Evolutionary conservation across 1,140 invertebrate species (phyloP).

Genomic region (Apocrypta bakeri): DNA sequence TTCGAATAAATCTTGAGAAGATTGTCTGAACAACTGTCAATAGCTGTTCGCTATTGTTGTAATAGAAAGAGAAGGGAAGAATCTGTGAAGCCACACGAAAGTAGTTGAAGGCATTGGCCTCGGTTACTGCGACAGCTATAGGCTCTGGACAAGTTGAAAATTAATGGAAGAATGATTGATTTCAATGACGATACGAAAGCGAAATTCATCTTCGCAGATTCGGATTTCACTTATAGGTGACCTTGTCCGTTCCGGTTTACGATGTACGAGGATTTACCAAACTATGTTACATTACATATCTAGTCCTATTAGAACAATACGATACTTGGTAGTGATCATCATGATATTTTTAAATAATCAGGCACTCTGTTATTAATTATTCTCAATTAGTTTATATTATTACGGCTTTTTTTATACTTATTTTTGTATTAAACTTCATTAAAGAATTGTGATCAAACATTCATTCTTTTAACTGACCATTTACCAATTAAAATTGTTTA

Average conservation of each 20-base stretch:
- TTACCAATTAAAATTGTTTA: too few relatives aligned
- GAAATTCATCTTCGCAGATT: constrained; percentile 13
- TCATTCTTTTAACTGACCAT: too few relatives aligned
- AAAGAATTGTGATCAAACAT: background rate
- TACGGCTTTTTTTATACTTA: constrained; percentile 37
- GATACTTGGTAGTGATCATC: constrained; percentile 2
- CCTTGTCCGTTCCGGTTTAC: constrained; percentile 49
- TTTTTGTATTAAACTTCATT: constrained; percentile 42
- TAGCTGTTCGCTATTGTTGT: background rate
- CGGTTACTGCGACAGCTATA: background rate
- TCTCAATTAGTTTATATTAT: constrained; percentile 7
- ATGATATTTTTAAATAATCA: constrained; percentile 47
- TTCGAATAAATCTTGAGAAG: constrained; percentile 51
- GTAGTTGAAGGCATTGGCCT: background rate
- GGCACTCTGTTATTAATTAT: background rate
- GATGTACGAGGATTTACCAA: constrained; percentile 31
- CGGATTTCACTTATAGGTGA: constrained; percentile 50
- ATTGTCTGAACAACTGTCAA: constrained; percentile 2
- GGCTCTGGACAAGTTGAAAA: background rate
- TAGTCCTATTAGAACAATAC: constrained; percentile 54
- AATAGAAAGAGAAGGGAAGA: background rate
- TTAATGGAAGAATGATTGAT: constrained; percentile 10
- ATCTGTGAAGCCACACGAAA: background rate
- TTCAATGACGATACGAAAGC: background rate
- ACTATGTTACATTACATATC: constrained; percentile 58